phyloP scores from a whole-genome alignment of 1,140 invertebrate genomes.

The Pygmarrhopalites habei region DNA sequence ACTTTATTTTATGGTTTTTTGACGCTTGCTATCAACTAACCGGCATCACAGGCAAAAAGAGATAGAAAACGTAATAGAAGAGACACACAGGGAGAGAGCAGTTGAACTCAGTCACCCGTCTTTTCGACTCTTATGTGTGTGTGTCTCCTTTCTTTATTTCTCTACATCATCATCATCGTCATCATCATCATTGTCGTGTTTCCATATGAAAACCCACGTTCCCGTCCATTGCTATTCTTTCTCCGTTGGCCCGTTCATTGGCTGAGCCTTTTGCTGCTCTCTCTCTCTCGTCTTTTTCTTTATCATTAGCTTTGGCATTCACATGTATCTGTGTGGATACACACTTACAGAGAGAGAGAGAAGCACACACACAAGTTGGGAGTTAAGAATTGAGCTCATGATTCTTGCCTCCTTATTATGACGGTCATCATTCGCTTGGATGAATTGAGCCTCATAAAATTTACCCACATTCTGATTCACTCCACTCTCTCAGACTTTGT shows the following conservation, averaged over 20 bases:
- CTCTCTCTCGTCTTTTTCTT: background rate
- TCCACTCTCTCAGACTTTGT: no score
- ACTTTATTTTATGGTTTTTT: slow-evolving; percentile 32
- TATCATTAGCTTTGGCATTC: slow-evolving; percentile 12
- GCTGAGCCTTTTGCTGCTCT: no score
- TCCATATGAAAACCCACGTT: slow-evolving; percentile 8
- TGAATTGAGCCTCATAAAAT: slow-evolving; percentile 13
- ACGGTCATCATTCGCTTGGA: background rate
- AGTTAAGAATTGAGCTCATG: background rate
- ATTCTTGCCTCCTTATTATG: background rate
- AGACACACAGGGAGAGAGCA: background rate
- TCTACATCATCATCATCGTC: background rate
- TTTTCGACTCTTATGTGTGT: background rate
- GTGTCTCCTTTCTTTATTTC: slow-evolving; percentile 13
- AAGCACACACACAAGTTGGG: background rate
- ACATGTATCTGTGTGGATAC: background rate
- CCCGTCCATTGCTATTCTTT: background rate
- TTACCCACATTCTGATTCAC: slow-evolving; percentile 11
- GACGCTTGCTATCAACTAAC: slow-evolving; percentile 17
- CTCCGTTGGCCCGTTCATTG: no score
- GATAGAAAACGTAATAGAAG: background rate
- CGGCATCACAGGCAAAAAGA: background rate
- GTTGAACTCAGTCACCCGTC: slow-evolving; percentile 6
- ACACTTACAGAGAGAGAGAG: background rate
- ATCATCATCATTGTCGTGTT: slow-evolving; percentile 10